phyloP scores from a whole-genome alignment of 2,888 invertebrate genomes.

The Ecliptopera silaceata region DNA sequence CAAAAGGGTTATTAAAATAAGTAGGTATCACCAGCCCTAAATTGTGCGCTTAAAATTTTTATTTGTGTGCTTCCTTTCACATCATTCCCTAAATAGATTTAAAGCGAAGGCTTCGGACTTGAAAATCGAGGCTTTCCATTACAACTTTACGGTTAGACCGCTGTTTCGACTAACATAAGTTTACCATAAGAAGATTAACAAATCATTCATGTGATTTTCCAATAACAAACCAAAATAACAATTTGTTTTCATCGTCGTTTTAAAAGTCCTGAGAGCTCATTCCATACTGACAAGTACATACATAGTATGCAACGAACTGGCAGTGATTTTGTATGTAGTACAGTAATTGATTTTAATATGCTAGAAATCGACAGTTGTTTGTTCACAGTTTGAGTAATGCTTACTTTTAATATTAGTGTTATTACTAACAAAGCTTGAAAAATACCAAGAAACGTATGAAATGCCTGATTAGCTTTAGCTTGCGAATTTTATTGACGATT shows the following conservation, averaged over 20 bases:
- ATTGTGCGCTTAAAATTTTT: neutral
- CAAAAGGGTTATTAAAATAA: neutral
- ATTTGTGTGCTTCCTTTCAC: too few species aligned
- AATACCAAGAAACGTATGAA: neutral
- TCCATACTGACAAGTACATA: neutral
- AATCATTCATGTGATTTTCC: too few species aligned
- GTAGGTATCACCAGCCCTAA: neutral
- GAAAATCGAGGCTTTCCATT: too few species aligned
- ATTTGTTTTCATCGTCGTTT: too few species aligned
- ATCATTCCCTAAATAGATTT: too few species aligned
- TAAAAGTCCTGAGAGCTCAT: neutral
- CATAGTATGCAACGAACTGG: too few species aligned
- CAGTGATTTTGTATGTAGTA: neutral
- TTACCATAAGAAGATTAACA: too few species aligned
- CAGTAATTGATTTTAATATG: neutral
- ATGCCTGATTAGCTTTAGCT: constrained; percentile 19
- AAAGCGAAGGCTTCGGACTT: too few species aligned
- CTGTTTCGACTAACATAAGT: too few species aligned
- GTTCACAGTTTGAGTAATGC: constrained; percentile 37
- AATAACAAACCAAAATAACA: too few species aligned
- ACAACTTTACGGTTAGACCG: too few species aligned
- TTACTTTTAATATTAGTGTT: constrained; percentile 12
- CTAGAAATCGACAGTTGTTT: constrained; percentile 39
- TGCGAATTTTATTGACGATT: neutral
- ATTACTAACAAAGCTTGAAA: constrained; percentile 33